Base-by-base conservation (phyloP, 2,797 vertebrate species). In the Acanthurus leucopareius region DNA sequence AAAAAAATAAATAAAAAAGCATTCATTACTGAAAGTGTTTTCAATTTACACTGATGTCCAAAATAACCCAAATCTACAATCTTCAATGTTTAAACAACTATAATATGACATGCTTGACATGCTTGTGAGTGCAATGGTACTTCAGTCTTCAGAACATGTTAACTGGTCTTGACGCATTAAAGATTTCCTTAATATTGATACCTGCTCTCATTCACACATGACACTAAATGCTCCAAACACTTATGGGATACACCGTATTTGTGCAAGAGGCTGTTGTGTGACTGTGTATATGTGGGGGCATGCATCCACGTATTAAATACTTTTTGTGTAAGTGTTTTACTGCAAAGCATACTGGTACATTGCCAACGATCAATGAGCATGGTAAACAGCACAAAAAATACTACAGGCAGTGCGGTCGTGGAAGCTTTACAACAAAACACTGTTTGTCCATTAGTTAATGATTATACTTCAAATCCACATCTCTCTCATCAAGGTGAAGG, bases 331-430 rank as follows among this genome's bases (percentile, higher is more conserved):
- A 32, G 35, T 57, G 19, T 16, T 48, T 28, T 54, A 14, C n/a
- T 44, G 45, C 11, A 47, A 58, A 13, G 28, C 20, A 53, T 51
- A 56, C 16, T 57, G 44, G n/a, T 72, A 14, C 51, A 38, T n/a
- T 20, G 25, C 51, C 38, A 64, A 57, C 71, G 66, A 66, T 58
- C 47, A n/a, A 11, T 49, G 11, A 35, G 32, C 32, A 35, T 7
- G 32, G 32, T 35, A n/a, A 62, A 58, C 10, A n/a, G 56, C 54
- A 22, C 44, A 51, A 10, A 20, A 32, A 64, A 25, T 10, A 15
- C 51, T 16, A 42, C 14, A 61, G 75, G 51, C 44, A 20, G 44
- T 17, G 25, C 19, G 3, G 40, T 3, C n/a, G 64, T 38, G 65
- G 9, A 48, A 7, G 42, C 42, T 25, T 62, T 3, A 32, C 25